Evolutionary conservation across 35 echinoderm and acorn worm genomes (phyloP).

Genomic region (Ophiothrix spiculata): DNA sequence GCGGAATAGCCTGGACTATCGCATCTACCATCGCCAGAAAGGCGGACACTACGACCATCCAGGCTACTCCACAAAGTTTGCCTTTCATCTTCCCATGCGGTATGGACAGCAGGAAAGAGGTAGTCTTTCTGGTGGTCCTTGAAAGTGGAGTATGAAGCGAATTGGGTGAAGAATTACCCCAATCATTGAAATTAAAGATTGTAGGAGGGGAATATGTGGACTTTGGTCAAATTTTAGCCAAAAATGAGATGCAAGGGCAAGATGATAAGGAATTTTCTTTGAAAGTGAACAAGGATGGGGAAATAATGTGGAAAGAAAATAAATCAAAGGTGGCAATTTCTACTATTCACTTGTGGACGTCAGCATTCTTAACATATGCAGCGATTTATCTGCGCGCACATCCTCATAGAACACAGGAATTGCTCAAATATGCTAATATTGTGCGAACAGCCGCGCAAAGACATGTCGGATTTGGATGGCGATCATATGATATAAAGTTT

Average conservation of each 20-base stretch:
- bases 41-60: neutral
- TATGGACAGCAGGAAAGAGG: no score
- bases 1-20: neutral
- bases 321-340: neutral
- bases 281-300: neutral
- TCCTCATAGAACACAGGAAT: neutral
- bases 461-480: neutral
- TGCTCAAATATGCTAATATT: constrained; percentile 21
- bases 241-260: no score
- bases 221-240: no score
- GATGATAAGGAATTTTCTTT: no score
- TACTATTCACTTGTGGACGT: neutral
- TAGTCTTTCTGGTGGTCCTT: no score
- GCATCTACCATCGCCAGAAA: neutral
- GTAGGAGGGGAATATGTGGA: no score
- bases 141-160: no score
- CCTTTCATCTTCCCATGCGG: no score
- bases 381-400: neutral
- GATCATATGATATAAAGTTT: neutral
- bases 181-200: no score
- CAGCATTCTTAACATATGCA: neutral
- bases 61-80: no score
- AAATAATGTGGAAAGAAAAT: neutral
- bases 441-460: neutral
- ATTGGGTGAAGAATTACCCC: no score